A percentile compares a stretch with the other conserved stretches of the same genome.
Evolutionary conservation across 2,113 vertebrate genomes (phyloP).

Genomic region (human (Homo sapiens)): DNA sequence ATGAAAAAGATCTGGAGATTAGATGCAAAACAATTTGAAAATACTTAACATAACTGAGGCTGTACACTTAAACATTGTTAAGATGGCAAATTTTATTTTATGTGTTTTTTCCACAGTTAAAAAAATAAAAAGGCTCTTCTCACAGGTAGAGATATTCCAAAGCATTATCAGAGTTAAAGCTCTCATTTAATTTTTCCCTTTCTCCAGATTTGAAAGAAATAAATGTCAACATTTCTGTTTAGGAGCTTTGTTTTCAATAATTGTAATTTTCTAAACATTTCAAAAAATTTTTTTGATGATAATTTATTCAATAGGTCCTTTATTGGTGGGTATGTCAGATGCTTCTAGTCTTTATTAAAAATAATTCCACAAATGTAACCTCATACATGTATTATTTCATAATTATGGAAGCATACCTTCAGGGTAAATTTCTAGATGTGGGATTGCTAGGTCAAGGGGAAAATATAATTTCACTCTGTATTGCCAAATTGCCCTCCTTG

Average conservation of each 20-base stretch:
- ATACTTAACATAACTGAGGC: not conserved
- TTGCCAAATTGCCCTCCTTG: not conserved
- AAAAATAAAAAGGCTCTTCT: not conserved
- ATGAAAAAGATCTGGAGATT: not conserved
- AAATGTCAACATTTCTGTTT: not conserved
- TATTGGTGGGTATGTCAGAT: not conserved
- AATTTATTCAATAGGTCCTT: not conserved
- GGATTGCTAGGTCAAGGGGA: not conserved
- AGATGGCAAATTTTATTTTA: not conserved
- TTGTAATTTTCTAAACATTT: not conserved
- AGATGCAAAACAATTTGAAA: not conserved
- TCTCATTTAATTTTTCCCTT: not conserved
- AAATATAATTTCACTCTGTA: conserved; percentile 16
- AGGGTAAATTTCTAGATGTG: conserved; percentile 11
- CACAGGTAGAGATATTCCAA: not conserved
- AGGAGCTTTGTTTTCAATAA: not conserved
- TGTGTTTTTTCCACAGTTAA: not conserved
- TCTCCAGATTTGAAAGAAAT: not conserved
- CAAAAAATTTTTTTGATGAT: not conserved
- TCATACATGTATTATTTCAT: conserved; percentile 20
- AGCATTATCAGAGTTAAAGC: not conserved
- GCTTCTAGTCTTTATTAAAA: conserved; percentile 11
- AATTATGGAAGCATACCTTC: not conserved
- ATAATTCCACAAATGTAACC: not conserved
- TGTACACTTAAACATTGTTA: not conserved